These are phyloP conservation scores for Polypterus bichir DNA, from an alignment of 2,113 vertebrate genomes.

Conservation along the genomic window DNA sequence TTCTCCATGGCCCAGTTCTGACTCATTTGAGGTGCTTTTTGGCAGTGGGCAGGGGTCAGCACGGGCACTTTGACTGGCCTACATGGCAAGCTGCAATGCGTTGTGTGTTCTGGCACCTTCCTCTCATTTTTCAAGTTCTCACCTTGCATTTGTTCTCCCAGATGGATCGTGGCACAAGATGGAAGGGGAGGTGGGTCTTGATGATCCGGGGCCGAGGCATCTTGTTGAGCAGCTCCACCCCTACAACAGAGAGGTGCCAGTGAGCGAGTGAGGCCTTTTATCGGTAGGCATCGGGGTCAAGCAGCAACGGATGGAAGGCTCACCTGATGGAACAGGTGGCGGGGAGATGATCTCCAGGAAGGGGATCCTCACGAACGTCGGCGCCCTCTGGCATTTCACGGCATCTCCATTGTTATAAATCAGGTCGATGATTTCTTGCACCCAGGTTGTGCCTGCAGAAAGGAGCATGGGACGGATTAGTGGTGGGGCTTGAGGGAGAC, in stretches of 20 bases:
- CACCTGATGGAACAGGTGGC: constrained; percentile 48
- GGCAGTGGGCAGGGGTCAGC: no score
- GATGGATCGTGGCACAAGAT: constrained; percentile 53
- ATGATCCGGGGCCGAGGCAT: constrained; percentile 49
- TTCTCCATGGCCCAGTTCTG: no score
- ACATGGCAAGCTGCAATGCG: no score
- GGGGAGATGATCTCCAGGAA: constrained; percentile 52
- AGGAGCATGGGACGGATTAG: no score
- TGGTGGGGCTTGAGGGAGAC: no score
- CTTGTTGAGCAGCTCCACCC: constrained; percentile 39
- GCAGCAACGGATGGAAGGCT: background rate
- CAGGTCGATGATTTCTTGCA: constrained; percentile 64
- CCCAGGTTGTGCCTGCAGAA: constrained; percentile 61
- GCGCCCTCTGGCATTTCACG: constrained; percentile 43
- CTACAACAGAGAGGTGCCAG: constrained; percentile 31
- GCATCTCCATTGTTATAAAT: constrained; percentile 47
- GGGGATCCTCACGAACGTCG: constrained; percentile 39
- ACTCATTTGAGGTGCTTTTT: no score
- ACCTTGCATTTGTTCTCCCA: constrained; percentile 64
- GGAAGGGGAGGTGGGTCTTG: constrained; percentile 57
- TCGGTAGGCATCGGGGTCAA: background rate
- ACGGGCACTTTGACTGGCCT: no score
- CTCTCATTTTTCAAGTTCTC: background rate
- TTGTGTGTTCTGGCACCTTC: no score
- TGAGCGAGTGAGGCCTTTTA: background rate